Percentiles rank a stretch among this genome's conserved stretches.
These are phyloP conservation scores for Cheumatopsyche charites DNA, from an alignment of 1,140 invertebrate genomes.

Conservation along the genomic window DNA sequence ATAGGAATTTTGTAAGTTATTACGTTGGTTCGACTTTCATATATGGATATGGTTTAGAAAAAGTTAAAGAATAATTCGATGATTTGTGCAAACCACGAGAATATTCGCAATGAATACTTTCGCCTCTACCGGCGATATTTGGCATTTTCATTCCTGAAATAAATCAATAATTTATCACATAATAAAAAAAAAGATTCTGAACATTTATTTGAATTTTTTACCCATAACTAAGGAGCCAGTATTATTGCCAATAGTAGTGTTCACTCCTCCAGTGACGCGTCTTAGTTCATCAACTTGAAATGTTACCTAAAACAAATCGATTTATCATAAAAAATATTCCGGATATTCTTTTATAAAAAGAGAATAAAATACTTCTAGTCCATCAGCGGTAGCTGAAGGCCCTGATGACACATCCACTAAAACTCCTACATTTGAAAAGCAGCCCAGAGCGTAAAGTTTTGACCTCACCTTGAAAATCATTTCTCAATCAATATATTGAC, in stretches of 20 bases:
- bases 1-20: conserved; percentile 30
- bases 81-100: conserved; percentile 73
- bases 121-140: conserved; percentile 83
- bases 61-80: conserved; percentile 73
- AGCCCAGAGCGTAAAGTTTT: conserved; percentile 77
- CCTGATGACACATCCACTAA: conserved; percentile 83
- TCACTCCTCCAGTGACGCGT: conserved; percentile 77
- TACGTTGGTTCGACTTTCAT: conserved; percentile 57
- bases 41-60: conserved; percentile 79
- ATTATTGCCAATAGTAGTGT: conserved; percentile 83
- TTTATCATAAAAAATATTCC: neutral
- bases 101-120: conserved; percentile 78
- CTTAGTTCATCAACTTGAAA: conserved; percentile 80
- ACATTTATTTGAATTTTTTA: conserved; percentile 41
- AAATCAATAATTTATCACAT: neutral
- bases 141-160: conserved; percentile 67
- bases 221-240: conserved; percentile 79
- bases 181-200: neutral
- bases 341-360: neutral
- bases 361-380: conserved; percentile 70
- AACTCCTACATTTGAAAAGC: conserved; percentile 81
- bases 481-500: neutral
- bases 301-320: conserved; percentile 67
- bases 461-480: conserved; percentile 62
- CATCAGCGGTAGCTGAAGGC: conserved; percentile 71